phyloP scores from a whole-genome alignment of 2,113 vertebrate species.

The Chroicocephalus ridibundus region DNA sequence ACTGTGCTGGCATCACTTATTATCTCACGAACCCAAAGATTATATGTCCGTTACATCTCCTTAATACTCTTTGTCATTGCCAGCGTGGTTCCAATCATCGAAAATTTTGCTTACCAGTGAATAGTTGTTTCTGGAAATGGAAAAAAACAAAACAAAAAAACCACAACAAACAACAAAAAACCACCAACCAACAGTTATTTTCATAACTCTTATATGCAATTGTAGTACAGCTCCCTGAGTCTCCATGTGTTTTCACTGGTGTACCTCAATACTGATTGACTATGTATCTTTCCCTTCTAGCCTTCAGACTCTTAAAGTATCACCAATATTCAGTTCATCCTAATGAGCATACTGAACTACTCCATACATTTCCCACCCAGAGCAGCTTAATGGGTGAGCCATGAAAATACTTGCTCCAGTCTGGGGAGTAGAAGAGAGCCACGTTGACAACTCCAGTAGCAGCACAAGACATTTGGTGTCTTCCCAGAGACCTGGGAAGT shows the following conservation, averaged over 20 bases:
- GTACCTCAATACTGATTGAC: neutral
- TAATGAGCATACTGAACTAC: neutral
- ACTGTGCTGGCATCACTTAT: neutral
- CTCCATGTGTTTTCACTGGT: neutral
- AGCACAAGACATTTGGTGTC: neutral
- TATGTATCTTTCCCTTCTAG: neutral
- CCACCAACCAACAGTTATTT: neutral
- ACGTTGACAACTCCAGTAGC: neutral
- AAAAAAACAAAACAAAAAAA: neutral
- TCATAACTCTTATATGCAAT: neutral
- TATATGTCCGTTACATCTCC: neutral
- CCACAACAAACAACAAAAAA: neutral
- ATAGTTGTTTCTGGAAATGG: neutral
- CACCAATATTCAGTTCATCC: neutral
- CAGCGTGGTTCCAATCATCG: neutral
- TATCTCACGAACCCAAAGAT: neutral
- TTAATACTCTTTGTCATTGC: slow-evolving; percentile 10
- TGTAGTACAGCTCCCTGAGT: neutral
- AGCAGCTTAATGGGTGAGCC: neutral
- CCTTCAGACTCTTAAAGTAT: neutral
- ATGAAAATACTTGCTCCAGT: neutral
- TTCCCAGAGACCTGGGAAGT: neutral
- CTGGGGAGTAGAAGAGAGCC: neutral
- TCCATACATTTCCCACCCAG: neutral
- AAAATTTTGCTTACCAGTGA: neutral